These are phyloP conservation scores for Alectoris magna DNA, from an alignment of 2,797 vertebrate species.

Conservation along the genomic window DNA sequence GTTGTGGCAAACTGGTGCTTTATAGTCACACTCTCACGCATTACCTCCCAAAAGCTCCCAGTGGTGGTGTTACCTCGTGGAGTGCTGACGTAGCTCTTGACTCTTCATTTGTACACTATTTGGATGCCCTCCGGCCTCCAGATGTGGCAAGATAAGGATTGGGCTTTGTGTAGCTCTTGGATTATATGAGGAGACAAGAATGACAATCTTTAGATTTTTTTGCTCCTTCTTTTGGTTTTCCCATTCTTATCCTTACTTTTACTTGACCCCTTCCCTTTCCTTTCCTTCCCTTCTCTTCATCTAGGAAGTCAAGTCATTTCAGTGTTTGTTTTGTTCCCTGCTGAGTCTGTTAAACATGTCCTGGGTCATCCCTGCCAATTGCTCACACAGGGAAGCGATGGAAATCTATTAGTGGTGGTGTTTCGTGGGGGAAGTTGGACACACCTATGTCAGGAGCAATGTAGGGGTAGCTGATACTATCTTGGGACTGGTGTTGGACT, in stretches of 20 bases:
- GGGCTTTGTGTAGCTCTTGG: neutral
- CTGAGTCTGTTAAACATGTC: neutral
- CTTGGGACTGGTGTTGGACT: neutral
- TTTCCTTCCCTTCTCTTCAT: neutral
- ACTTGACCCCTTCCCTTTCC: neutral
- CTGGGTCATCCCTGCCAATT: neutral
- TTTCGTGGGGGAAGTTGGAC: neutral
- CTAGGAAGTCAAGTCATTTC: neutral
- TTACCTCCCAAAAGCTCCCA: neutral
- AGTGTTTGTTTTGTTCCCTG: neutral
- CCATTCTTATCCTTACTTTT: neutral
- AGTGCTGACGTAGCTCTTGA: neutral
- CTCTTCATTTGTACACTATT: neutral
- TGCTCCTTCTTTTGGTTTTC: neutral
- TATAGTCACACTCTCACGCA: neutral
- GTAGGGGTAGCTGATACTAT: neutral
- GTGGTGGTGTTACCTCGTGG: neutral
- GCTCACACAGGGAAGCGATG: neutral
- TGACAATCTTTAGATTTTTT: constrained; percentile 2
- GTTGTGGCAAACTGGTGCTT: neutral
- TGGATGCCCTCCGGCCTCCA: neutral
- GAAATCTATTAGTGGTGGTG: neutral
- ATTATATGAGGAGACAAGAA: neutral
- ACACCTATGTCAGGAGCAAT: neutral
- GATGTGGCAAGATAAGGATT: neutral